These are phyloP conservation scores for Hydrotaea diabolus DNA, from an alignment of 2,888 invertebrate species.

Conservation along the genomic window DNA sequence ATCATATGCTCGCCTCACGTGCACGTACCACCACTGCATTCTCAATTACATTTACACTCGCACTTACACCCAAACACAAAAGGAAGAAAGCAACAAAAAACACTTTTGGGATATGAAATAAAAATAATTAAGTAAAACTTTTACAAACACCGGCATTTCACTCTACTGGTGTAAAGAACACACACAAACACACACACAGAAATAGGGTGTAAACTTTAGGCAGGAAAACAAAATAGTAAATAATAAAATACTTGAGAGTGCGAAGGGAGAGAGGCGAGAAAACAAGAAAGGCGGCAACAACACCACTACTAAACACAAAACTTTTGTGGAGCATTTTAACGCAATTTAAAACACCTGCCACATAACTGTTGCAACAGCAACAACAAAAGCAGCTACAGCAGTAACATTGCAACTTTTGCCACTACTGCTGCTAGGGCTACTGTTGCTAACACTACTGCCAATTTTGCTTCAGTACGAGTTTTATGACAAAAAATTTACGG, in stretches of 20 bases:
- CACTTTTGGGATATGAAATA: constrained; percentile 11
- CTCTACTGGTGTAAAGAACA: constrained; percentile 1
- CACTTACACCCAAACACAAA: neutral
- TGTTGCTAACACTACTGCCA: constrained; percentile 6
- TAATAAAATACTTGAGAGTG: constrained; percentile 21
- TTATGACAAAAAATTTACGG: constrained; percentile 2
- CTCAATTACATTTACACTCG: too few species aligned
- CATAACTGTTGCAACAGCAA: constrained; percentile 56
- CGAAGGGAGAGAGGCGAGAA: neutral
- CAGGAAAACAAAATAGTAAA: constrained; percentile 13
- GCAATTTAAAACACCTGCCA: constrained; percentile 68
- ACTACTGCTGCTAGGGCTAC: neutral
- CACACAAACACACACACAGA: neutral
- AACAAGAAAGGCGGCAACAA: constrained; percentile 13
- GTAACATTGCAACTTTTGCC: constrained; percentile 25
- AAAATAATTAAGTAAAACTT: constrained; percentile 52
- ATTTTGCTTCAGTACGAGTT: neutral
- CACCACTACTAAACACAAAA: constrained; percentile 46
- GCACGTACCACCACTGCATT: neutral
- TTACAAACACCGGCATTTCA: constrained; percentile 38
- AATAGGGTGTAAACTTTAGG: neutral
- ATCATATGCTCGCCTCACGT: neutral
- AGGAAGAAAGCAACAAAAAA: neutral
- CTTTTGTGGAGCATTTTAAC: constrained; percentile 64
- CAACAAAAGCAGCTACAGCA: too few species aligned